phyloP scores from a whole-genome alignment of 2,113 vertebrate genomes.

The Lophura nycthemera region DNA sequence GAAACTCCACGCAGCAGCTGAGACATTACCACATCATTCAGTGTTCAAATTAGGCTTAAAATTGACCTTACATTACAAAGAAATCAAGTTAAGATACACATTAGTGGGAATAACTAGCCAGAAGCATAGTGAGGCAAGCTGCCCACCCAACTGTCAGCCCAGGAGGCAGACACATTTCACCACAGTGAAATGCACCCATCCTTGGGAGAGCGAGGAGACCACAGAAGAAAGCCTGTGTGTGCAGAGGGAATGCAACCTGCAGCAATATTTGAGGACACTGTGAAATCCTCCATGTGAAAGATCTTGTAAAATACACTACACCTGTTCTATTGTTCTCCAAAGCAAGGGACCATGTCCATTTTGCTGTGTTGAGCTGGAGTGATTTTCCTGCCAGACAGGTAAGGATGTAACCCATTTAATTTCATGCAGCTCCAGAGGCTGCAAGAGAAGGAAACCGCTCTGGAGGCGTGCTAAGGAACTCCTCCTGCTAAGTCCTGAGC shows the following conservation, averaged over 20 bases:
- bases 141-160: not conserved
- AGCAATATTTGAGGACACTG: not conserved
- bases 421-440: conserved; percentile 13
- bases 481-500: not conserved
- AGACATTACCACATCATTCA: conserved; percentile 4
- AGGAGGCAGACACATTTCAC: not conserved
- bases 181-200: not conserved
- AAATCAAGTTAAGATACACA: not conserved
- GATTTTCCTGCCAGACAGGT: not conserved
- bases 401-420: not conserved
- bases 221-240: not conserved
- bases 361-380: not conserved
- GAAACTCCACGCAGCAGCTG: not conserved
- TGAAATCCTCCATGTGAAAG: not conserved
- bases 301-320: not conserved
- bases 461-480: not conserved
- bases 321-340: not conserved
- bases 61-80: not conserved
- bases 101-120: not conserved
- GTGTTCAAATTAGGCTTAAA: conserved; percentile 9
- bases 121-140: not conserved
- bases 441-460: conserved; percentile 4
- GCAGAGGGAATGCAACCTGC: not conserved
- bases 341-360: not conserved
- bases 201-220: not conserved